Base-by-base conservation (phyloP, 2,113 vertebrate genomes). In the Balaeniceps rex region DNA sequence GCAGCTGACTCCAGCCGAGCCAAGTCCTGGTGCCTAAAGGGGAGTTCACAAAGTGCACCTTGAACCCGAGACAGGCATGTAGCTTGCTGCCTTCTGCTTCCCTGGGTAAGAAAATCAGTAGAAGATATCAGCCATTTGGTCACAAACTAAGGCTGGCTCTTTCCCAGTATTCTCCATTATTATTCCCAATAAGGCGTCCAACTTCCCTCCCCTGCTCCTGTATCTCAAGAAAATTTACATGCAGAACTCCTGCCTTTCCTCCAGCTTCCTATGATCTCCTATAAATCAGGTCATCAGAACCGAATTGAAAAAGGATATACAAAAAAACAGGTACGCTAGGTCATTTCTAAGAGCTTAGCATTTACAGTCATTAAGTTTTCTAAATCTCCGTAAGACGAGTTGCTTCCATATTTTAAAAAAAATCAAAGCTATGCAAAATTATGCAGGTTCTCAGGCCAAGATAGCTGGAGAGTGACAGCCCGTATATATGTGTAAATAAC, bases 71-170 rank as follows among this genome's bases (percentile, higher is more conserved):
- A 75, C 38, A 85, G 28, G 29, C 46, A 88, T 83, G 38, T 22
- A 72, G 24, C 57, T 96, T 86, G 25, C 82, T 72, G 21, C 65
- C 55, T 92, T 87, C 89, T 93, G 78, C 93, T 81, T 80, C 95
- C 63, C 81, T 47, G 61, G 89, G 65, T 40, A 71, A 95, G 49
- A 87, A 84, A 74, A 86, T 54, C 93, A 81, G 66, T 15, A 95
- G 57, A 93, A 82, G 46, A 25, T 19, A 77, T 34, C 71, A 86
- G 22, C 10, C 46, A 72, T 66, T n/a, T 42, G 57, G 52, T 55
- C 22, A 57, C 18, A 70, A 94, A 90, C 64, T 25, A 44, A 70
- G 22, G 44, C 12, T 83, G 58, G 19, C 33, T 66, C 13, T 42
- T 88, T 87, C 31, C 55, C 58, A 74, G 12, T 26, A 57, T 38